Base-by-base conservation (phyloP, 2,888 invertebrate species). In the Ceratothoa steindachneri region DNA sequence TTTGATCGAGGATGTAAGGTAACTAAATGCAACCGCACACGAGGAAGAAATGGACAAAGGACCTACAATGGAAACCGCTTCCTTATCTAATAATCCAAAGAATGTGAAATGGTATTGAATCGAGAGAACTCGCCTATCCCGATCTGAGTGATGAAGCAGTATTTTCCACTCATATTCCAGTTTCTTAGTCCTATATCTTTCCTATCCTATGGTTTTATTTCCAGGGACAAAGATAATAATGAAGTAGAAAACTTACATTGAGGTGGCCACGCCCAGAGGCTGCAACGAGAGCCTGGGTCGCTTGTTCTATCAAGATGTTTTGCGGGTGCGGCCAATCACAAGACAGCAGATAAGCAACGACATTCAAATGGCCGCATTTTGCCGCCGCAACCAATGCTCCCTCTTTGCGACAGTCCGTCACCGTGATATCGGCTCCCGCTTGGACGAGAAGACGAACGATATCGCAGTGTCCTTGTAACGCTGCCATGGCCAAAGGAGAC, bases 321-420 rank as follows among this genome's bases (percentile, higher is more conserved):
- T 72, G 69, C 81, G 87, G 82, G 81, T 85, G 83, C 9, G 90
- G 87, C 90, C 95, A 93, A 81, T 94, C 92, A 83, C 93, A 94
- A 24, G 94, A 93, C 28, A 96, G 86, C 27, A 97, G 87, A 83
- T 94, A 93, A 52, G 92, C 92, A 0, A 96, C 92, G 0, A 95
- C 91, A 80, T 93, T 92, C 52, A 93, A 85, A 82, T 92, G 92
- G 0, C 95, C 95, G 82, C 91, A 91, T 81, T 92, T 89, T 0
- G 96, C 93, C 0, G 96, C 96, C 84, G 96, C 95, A 0, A 95
- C 93, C 74, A 96, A 85, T 0, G 96, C 91, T 82, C 94, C 93
- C 77, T 83, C 83, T 15, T 80, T 81, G 31, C 77, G 75, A 5
- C 78, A 71, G 70, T 84, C 83, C 15, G 80, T 80, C 80, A 79